Evolutionary conservation across 1,140 invertebrate species (phyloP).

Genomic region (Pomacea maculata): DNA sequence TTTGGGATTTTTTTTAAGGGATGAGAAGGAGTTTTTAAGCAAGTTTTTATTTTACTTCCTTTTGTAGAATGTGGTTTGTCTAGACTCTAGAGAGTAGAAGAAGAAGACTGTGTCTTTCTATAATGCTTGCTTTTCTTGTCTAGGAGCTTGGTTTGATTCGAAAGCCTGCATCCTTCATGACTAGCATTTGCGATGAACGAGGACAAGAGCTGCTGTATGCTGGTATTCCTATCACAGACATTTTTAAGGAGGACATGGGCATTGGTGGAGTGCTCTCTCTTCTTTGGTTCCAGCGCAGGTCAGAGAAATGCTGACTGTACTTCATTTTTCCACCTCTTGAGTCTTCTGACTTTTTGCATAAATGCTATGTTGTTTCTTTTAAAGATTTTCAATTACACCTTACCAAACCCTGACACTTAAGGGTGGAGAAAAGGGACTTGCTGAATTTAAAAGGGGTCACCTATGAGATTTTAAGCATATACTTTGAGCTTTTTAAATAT

Average conservation of each 20-base stretch:
- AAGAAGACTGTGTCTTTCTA: not conserved
- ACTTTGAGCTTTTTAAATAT: no score
- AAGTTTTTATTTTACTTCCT: not conserved
- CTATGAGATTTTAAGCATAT: no score
- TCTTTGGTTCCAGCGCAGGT: conserved; percentile 94
- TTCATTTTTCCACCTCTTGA: no score
- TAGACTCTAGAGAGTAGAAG: not conserved
- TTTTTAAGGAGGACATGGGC: conserved; percentile 81
- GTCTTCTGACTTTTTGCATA: no score
- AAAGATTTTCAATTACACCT: not conserved
- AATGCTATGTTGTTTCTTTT: not conserved
- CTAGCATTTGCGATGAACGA: conserved; percentile 98
- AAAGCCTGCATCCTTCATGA: conserved; percentile 99
- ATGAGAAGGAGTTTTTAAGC: not conserved
- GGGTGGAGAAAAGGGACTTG: no score
- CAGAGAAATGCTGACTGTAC: not conserved
- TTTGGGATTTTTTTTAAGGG: not conserved
- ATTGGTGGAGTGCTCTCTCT: conserved; percentile 97
- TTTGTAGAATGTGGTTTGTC: no score
- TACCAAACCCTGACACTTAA: no score
- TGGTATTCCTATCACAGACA: conserved; percentile 97
- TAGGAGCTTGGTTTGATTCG: conserved; percentile 96
- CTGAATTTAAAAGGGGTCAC: no score
- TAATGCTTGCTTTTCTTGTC: conserved; percentile 34
- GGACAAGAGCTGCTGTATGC: conserved; percentile 98